Evolutionary conservation across 2,888 invertebrate species (phyloP), one percentile per base, ranked within the genome.

Genomic region (Lasioglossum pauxillum): DNA sequence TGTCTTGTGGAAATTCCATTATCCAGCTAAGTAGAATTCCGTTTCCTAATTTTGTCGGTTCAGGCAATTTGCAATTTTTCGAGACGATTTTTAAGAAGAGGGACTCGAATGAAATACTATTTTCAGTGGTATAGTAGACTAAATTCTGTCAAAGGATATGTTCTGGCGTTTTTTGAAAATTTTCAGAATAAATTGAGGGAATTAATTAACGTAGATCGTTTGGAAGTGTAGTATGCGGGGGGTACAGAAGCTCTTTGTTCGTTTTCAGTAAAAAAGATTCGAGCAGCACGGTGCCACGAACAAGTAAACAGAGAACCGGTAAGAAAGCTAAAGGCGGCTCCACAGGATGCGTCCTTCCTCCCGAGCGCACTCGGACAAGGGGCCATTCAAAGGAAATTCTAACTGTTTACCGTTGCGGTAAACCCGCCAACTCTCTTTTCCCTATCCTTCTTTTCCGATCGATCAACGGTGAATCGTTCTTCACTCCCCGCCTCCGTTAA

Each of bases 321-420:
- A 87, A 87, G 88, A 89, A 85, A 86, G 83, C 46, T 81, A 81
- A 76, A 84, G 77, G 41, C 82, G 72, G 78, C 80, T 88, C 84
- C 90, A 86, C 91, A 91, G 91, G 91, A 91, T 89, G 85, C 78
- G 79, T 93, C 91, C 93, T 95, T 95, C 93, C 92, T 92, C 92
- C 83, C 90, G 93, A 94, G 90, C 92, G 94, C 93, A 88, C 89
- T 85, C 87, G 89, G 90, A 95, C 94, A 95, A 95, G 91, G 93
- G 85, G 71, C 87, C 93, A 94, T 95, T 95, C 92, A 94, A 85
- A 89, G 90, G 83, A 90, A 91, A 91, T 93, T 92, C 89, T 90
- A 93, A 93, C 93, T 90, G 92, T 93, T 93, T 92, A 94, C 90
- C 88, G 88, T 82, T 79, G 82, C 89, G 90, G 91, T 92, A 92